Percentiles rank a stretch among this genome's conserved stretches.
These are phyloP conservation scores for Turritopsis rubra DNA, from an alignment of 30 jellyfish, hydroid and myxozoan genomes.

Conservation along the genomic window DNA sequence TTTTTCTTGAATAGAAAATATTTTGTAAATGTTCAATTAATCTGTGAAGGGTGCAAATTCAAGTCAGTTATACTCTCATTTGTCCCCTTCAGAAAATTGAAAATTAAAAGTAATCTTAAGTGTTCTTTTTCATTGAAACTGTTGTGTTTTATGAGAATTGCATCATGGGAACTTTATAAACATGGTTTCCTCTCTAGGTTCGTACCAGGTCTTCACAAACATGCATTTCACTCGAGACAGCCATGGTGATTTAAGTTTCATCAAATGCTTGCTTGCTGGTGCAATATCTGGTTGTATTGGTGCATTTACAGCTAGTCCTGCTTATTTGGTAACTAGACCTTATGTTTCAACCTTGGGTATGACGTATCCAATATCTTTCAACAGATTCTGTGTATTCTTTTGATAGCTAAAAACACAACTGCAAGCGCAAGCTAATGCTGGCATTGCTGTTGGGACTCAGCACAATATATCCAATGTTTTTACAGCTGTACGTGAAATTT, in stretches of 20 bases:
- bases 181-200: conserved; percentile 25
- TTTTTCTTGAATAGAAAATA: too few species aligned
- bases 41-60: too few species aligned
- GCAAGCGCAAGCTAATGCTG: conserved; percentile 69
- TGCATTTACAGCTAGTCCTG: conserved; percentile 76
- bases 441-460: conserved; percentile 90
- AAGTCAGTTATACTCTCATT: too few species aligned
- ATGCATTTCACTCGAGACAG: conserved; percentile 45
- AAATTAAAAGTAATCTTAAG: too few species aligned
- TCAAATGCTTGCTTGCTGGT: conserved; percentile 68
- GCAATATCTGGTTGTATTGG: conserved; percentile 91
- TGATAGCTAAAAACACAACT: conserved; percentile 71
- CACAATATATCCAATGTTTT: conserved; percentile 53
- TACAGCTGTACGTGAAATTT: conserved; percentile 32
- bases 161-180: background rate
- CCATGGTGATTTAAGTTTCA: conserved; percentile 60
- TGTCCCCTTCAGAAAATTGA: too few species aligned
- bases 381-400: background rate
- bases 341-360: too few species aligned
- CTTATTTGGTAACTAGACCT: conserved; percentile 53
- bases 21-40: too few species aligned
- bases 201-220: conserved; percentile 58
- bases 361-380: background rate
- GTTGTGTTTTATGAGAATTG: background rate
- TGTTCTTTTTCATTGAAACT: too few species aligned